Conservation (phyloP, 2,888 invertebrate genomes). For the Craniophora ligustri region DNA sequence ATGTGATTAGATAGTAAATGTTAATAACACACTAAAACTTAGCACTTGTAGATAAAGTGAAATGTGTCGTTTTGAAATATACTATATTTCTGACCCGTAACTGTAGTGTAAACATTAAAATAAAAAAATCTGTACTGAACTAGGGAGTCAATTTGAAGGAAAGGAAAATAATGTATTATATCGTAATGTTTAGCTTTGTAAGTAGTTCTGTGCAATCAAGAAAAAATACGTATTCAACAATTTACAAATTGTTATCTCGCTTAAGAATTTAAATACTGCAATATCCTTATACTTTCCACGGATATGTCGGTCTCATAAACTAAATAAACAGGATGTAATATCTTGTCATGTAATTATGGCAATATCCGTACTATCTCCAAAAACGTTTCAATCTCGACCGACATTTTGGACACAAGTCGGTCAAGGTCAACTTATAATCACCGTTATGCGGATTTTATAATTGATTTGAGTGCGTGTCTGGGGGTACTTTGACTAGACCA, state of each 20-base stretch:
- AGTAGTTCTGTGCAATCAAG: too few relatives aligned
- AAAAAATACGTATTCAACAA: not conserved
- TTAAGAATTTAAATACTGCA: not conserved
- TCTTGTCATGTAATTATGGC: slow-evolving; percentile 18
- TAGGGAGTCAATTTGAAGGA: too few relatives aligned
- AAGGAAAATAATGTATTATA: too few relatives aligned
- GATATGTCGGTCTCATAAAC: not conserved
- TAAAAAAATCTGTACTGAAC: too few relatives aligned
- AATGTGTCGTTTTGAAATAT: too few relatives aligned
- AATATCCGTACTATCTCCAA: slow-evolving; percentile 14
- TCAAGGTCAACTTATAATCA: slow-evolving; percentile 6
- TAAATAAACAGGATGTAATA: slow-evolving; percentile 24
- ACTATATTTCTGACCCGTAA: too few relatives aligned
- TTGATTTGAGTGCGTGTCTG: too few relatives aligned
- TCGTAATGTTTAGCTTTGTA: too few relatives aligned
- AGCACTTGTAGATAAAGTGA: too few relatives aligned
- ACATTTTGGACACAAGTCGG: not conserved
- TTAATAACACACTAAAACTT: too few relatives aligned
- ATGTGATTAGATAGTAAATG: too few relatives aligned
- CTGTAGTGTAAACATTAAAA: too few relatives aligned
- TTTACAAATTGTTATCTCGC: not conserved
- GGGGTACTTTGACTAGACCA: not conserved
- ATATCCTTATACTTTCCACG: slow-evolving; percentile 12
- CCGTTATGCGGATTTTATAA: not conserved
- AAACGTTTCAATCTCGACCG: slow-evolving; percentile 2